Percentiles rank a stretch among this genome's conserved stretches.
Conservation (phyloP, 2,113 vertebrate genomes). For the Cinclus cinclus region DNA sequence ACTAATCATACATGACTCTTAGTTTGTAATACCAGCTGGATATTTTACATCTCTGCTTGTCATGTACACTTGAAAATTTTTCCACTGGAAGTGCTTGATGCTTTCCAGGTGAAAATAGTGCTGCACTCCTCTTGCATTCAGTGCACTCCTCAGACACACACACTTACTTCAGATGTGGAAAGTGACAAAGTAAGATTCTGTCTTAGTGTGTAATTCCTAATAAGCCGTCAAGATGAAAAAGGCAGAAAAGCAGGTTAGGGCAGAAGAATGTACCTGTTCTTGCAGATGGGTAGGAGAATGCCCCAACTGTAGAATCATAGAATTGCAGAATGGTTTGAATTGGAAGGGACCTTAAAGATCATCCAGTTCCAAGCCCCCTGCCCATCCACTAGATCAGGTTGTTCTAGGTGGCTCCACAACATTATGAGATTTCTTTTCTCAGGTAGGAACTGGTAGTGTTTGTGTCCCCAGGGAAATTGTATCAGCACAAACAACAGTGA, state of each 20-base stretch:
- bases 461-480: neutral
- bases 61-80: neutral
- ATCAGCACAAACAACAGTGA: neutral
- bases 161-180: neutral
- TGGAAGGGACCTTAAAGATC: neutral
- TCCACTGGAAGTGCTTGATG: neutral
- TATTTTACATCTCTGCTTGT: conserved; percentile 7
- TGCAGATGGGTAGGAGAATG: neutral
- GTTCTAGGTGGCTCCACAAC: neutral
- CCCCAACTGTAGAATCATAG: neutral
- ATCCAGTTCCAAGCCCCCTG: neutral
- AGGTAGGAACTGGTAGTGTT: neutral
- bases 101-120: neutral
- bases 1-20: neutral
- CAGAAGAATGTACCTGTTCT: neutral
- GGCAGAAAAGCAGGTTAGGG: neutral
- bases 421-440: neutral
- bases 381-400: neutral
- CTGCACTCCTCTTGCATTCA: neutral
- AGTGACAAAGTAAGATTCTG: neutral
- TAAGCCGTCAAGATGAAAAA: neutral
- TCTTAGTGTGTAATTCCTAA: neutral
- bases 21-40: conserved; percentile 13
- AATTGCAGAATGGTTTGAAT: neutral
- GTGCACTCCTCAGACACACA: neutral